Evolutionary conservation across 2,797 vertebrate species (phyloP).

Genomic region (Sternotherus odoratus): DNA sequence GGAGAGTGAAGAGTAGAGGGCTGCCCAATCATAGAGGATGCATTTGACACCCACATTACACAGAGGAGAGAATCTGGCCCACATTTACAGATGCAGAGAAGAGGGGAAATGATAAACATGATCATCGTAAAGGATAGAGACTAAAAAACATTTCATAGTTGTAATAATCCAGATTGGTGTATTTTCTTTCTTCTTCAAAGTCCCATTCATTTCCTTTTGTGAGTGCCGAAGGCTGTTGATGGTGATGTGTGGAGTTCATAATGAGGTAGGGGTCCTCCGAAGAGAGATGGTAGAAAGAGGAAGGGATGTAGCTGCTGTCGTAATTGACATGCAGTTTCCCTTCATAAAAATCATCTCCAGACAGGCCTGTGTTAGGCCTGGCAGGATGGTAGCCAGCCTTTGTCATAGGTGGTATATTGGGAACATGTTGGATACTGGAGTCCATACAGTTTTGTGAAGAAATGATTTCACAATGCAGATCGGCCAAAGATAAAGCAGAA

Average conservation of each 20-base stretch:
- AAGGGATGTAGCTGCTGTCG: background rate
- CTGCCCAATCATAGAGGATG: background rate
- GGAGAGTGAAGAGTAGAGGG: background rate
- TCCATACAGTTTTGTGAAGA: constrained; percentile 19
- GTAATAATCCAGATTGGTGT: constrained; percentile 27
- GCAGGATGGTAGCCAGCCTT: constrained; percentile 18
- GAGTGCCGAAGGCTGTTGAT: background rate
- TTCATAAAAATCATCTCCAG: constrained; percentile 16
- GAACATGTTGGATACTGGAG: constrained; percentile 29
- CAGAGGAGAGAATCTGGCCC: background rate
- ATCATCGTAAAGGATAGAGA: constrained; percentile 65
- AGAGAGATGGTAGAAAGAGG: accelerated
- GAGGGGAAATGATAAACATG: accelerated
- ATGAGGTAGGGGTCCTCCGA: constrained; percentile 48
- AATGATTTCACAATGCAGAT: constrained; percentile 43
- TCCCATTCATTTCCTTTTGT: background rate
- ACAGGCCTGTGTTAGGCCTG: background rate
- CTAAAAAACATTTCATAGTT: constrained; percentile 47
- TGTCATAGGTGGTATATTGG: background rate
- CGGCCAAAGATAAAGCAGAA: constrained; percentile 31
- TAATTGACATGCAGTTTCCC: constrained; percentile 7
- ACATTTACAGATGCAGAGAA: accelerated
- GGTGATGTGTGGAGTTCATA: background rate
- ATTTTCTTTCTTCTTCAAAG: background rate
- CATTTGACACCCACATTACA: accelerated